Conservation (phyloP, 2,113 vertebrate genomes). For the Psammodynastes pulverulentus region DNA sequence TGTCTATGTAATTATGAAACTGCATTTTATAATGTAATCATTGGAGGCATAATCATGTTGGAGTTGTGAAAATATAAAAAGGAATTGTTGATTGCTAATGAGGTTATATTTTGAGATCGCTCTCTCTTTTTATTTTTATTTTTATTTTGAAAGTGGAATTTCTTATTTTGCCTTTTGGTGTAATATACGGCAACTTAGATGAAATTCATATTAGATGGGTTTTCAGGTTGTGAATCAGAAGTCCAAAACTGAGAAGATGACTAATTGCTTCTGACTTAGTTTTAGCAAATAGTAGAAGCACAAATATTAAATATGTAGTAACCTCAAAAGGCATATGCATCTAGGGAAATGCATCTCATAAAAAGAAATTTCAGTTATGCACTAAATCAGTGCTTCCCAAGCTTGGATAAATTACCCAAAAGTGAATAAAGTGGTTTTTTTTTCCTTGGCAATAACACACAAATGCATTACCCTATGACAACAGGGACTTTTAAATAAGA, state of each 20-base stretch:
- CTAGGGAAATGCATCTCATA: background rate
- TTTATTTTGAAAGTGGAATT: background rate
- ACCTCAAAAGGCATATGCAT: background rate
- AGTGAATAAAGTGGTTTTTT: background rate
- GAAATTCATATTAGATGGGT: background rate
- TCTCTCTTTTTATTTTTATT: background rate
- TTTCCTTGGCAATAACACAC: background rate
- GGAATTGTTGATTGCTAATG: conserved; percentile 14
- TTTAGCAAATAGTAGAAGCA: background rate
- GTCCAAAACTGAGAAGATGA: background rate
- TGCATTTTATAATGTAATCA: conserved; percentile 6
- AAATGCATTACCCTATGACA: background rate
- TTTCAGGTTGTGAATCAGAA: background rate
- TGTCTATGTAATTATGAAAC: background rate
- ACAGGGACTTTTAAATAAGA: background rate
- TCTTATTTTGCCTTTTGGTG: background rate
- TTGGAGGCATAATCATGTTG: background rate
- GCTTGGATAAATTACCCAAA: background rate
- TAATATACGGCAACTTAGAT: background rate
- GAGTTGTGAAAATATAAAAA: background rate
- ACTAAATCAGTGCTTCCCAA: background rate
- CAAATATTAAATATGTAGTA: background rate
- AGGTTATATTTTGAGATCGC: background rate
- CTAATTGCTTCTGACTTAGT: background rate
- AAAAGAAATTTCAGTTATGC: background rate